Conservation (phyloP, 2,113 vertebrate species). For the Cyanoderma ruficeps region DNA sequence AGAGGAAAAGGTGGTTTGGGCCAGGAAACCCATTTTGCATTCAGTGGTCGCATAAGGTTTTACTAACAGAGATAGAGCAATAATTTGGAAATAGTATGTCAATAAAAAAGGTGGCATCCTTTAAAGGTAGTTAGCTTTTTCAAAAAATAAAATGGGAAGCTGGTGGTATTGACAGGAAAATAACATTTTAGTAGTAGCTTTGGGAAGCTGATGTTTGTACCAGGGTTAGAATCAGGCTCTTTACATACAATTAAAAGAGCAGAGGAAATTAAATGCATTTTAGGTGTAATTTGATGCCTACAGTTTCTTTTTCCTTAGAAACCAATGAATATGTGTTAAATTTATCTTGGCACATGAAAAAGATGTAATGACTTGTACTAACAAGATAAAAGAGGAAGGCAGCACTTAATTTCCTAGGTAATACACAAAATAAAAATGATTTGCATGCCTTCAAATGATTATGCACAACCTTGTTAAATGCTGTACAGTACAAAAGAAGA, state of each 20-base stretch:
- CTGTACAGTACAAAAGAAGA: neutral
- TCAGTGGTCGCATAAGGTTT: neutral
- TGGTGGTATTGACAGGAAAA: neutral
- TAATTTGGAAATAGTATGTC: slow-evolving; percentile 19
- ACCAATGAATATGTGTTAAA: slow-evolving; percentile 59
- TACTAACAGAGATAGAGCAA: slow-evolving; percentile 24
- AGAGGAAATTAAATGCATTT: slow-evolving; percentile 51
- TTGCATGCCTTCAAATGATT: slow-evolving; percentile 58
- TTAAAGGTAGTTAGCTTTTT: slow-evolving; percentile 8
- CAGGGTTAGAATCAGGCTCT: neutral
- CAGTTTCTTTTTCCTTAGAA: slow-evolving; percentile 44
- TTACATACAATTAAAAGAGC: slow-evolving; percentile 15
- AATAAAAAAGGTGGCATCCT: slow-evolving; percentile 22
- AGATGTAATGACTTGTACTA: slow-evolving; percentile 70
- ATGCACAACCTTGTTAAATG: slow-evolving; percentile 30
- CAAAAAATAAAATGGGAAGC: neutral
- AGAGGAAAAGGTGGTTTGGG: slow-evolving; percentile 4
- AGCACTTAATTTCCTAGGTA: slow-evolving; percentile 69
- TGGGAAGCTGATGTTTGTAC: slow-evolving; percentile 4
- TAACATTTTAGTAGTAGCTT: slow-evolving; percentile 13
- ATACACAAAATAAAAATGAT: slow-evolving; percentile 71
- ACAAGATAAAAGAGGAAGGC: slow-evolving; percentile 68
- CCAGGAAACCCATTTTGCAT: slow-evolving; percentile 22
- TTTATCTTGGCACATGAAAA: slow-evolving; percentile 68
- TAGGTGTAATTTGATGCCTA: slow-evolving; percentile 56